A percentile compares a stretch with the other conserved stretches of the same genome.
Evolutionary conservation across 2,888 invertebrate genomes (phyloP).

Genomic region (Dolichopus griseipennis): DNA sequence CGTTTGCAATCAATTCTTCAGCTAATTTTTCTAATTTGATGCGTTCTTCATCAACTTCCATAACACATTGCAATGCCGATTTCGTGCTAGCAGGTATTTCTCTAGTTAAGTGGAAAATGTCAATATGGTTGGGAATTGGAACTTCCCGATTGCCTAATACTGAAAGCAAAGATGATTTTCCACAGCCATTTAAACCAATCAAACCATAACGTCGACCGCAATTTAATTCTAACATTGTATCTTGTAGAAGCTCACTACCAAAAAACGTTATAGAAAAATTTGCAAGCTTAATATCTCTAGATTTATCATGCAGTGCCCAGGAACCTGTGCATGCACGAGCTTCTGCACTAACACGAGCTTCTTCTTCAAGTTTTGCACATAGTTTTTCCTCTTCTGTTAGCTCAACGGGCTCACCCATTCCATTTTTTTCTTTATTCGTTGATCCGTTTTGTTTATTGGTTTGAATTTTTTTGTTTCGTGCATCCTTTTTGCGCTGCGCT

Average conservation of each 20-base stretch:
- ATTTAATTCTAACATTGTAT: slow-evolving; percentile 93
- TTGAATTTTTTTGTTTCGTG: slow-evolving; percentile 52
- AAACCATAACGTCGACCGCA: slow-evolving; percentile 94
- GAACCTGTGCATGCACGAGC: slow-evolving; percentile 92
- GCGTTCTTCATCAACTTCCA: slow-evolving; percentile 96
- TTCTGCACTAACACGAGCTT: slow-evolving; percentile 87
- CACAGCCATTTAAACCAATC: slow-evolving; percentile 95
- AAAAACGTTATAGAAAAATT: slow-evolving; percentile 97
- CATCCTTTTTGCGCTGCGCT: slow-evolving; percentile 94
- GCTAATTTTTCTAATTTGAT: slow-evolving; percentile 83
- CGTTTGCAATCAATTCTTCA: slow-evolving; percentile 76
- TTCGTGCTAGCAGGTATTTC: slow-evolving; percentile 99
- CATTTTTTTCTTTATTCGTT: slow-evolving; percentile 51
- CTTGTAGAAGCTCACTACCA: slow-evolving; percentile 90
- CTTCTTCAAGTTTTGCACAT: slow-evolving; percentile 77
- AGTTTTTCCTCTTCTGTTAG: slow-evolving; percentile 58
- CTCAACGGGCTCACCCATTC: slow-evolving; percentile 47
- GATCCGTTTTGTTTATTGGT: slow-evolving; percentile 46
- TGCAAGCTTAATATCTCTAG: slow-evolving; percentile 92
- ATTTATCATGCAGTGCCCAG: slow-evolving; percentile 88
- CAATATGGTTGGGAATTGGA: slow-evolving; percentile 92
- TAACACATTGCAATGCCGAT: slow-evolving; percentile 88
- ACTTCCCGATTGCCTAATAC: slow-evolving; percentile 89
- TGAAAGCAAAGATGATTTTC: slow-evolving; percentile 91
- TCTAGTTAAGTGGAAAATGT: slow-evolving; percentile 92